Evolutionary conservation across 1,140 invertebrate species (phyloP), one percentile per base, ranked within the genome.

Genomic region (Drosophila novamexicana): DNA sequence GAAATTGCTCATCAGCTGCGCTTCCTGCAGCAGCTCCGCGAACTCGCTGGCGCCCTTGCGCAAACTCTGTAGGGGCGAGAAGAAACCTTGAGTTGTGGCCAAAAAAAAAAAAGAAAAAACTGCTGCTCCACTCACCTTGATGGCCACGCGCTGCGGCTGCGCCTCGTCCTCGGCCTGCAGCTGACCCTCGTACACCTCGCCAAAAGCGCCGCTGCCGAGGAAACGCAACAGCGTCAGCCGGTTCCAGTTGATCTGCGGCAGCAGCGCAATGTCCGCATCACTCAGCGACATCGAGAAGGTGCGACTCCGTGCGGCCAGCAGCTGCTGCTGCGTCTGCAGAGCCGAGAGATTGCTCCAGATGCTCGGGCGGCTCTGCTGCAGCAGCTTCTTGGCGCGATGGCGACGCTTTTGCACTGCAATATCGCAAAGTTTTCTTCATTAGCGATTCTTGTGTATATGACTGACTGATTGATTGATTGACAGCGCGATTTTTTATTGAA

Each of bases 1-100:
- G 89, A 99, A 99, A 82, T 98, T 97, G 67, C 97, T 98, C 98
- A 99, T 99, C 39, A 99, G 91, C 81, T 98, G 95, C 0, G 98
- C 98, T 93, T 99, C 98, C 93, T 99, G 98, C 7, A 99, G 92
- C 89, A 99, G 99, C 92, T 99, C 98, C 1, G 95, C 95, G 86
- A 98, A 98, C 91, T 99, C 97, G 3, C 96, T 96, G n/a, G 97
- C 97, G n/a, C 97, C 97, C 93, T 98, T 98, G 22, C 97, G 94
- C 39, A 99, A 93, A 0, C 97, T 98, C 95, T 99, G 7, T 0
- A 22, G 7, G 0, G n/a, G 7, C 7, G 10, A 14, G 10, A 5
- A 10, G 0, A 42, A 5, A 0, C 3, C 22, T 29, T 29, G 3
- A 18, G 1, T 1, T 18, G 18, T 18, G 18, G 18, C 18, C 1